Evolutionary conservation across 2,888 invertebrate genomes (phyloP), one percentile per base, ranked within the genome.

Genomic region (Melanophora roralis): DNA sequence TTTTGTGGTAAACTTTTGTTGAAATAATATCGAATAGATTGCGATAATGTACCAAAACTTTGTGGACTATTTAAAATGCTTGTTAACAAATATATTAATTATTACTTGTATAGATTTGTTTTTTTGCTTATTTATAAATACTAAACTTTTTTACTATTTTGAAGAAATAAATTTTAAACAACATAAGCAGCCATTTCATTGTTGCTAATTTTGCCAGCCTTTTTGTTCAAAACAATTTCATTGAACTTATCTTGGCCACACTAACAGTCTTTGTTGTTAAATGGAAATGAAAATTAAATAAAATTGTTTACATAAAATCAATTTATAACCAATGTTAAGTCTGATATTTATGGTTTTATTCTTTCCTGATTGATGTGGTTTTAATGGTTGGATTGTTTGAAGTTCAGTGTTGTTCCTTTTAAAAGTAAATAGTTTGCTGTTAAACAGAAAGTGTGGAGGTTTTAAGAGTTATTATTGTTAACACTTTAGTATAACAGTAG

Each of bases 301-400:
- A 51, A 49, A 59, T 27, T 27, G 6, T 27, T 27, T 27, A 27
- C 11, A 19, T 32, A 49, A 19, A 59, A 51, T 21, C 49, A 32
- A 59, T 51, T 67, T 21, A 45, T 40, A 72, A 43, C 49, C 67
- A 67, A 72, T 67, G 72, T 64, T 76, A 64, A 76, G 57, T 55
- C 47, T 55, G 62, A 69, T 36, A 55, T 64, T 64, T 49, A 57
- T 64, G 68, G 36, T 62, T 68, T 62, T 49, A 19, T 62, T 59
- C 55, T 79, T 69, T 71, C 75, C 79, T 79, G 75, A 79, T 79
- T 75, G 74, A 79, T 75, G 79, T 75, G 79, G 75, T 75, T 69
- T 64, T 47, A 60, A 75, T 75, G 59, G 60, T 60, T 53, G 36
- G 2, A 36, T 45, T 40, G 14, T 40, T 27, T 57, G 14, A 11